Evolutionary conservation across 2,888 invertebrate genomes (phyloP), one percentile per base, ranked within the genome.

Genomic region (Noctua fimbriata): DNA sequence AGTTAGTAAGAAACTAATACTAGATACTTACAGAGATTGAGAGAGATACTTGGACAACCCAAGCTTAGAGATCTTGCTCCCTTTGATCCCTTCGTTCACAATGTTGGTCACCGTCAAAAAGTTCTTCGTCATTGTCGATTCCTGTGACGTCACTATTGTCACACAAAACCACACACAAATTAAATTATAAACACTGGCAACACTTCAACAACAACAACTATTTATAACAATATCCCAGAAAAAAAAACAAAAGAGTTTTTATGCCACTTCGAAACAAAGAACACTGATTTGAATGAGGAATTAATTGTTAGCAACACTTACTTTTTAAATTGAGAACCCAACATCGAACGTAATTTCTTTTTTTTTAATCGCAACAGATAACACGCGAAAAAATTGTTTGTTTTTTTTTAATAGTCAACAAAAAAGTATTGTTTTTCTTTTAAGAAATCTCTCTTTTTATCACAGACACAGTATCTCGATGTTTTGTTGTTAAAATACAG

Each of bases 31-130:
- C 98, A 98, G 97, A 95, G 98, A 98, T 93, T 98, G 98, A 73
- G 98, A 98, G 84, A 98, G 97, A 93, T 98, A 98, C 94, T 98
- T 97, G 88, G 98, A 98, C 85, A 98, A 96, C 84, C 98, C 98
- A 93, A 98, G 97, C 95, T 98, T 98, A 89, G 98, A 97, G 90
- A 98, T 98, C 93, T 98, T 98, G 97, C 98, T 98, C 92, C 98
- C 98, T 94, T 98, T 98, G 93, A 98, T 97, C 86, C 98, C 98
- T 93, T 98, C 98, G 94, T 98, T 97, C 97, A 98, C 98, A 91
- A 97, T 96, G 92, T 95, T 97, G 93, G 97, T 97, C 83, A 97
- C 97, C 88, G 97, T 97, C 93, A 97, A 95, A 94, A 97, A 97
- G 93, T 97, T 97, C 94, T 97, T 97, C 95, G 96, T 97, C 95